Percentiles rank a stretch among this genome's conserved stretches.
phyloP scores from a whole-genome alignment of 2,797 vertebrate genomes.

The Helicolenus hilgendorfi region DNA sequence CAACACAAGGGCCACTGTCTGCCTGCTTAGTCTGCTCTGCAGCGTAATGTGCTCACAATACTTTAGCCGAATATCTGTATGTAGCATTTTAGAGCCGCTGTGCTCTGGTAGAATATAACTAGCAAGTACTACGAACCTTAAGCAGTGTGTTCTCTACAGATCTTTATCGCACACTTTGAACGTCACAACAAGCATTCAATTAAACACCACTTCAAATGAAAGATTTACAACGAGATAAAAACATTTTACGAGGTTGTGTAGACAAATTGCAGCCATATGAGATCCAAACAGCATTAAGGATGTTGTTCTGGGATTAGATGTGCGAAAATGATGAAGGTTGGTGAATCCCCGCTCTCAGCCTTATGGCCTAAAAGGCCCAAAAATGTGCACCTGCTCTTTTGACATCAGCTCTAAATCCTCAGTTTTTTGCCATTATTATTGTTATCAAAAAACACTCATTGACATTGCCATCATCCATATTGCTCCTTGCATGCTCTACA shows the following conservation, averaged over 20 bases:
- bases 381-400: background rate
- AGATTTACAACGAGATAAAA: conserved; percentile 20
- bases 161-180: background rate
- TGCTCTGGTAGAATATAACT: background rate
- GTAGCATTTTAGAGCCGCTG: background rate
- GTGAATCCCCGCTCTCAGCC: background rate
- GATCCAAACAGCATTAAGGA: background rate
- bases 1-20: conserved; percentile 26
- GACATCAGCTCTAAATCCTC: background rate
- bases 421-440: no score
- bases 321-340: background rate
- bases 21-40: conserved; percentile 20
- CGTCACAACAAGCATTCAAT: conserved; percentile 4
- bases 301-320: background rate
- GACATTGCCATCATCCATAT: no score
- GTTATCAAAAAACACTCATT: background rate
- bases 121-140: background rate
- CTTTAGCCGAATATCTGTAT: background rate
- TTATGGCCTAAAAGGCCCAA: background rate
- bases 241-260: background rate
- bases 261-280: background rate
- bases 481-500: background rate
- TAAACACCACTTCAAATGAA: conserved; percentile 9
- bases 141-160: background rate
- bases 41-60: conserved; percentile 6